Percentiles rank a stretch among this genome's conserved stretches.
Conservation (phyloP, 2,797 vertebrate species). For the Sphenopsis melanotis region DNA sequence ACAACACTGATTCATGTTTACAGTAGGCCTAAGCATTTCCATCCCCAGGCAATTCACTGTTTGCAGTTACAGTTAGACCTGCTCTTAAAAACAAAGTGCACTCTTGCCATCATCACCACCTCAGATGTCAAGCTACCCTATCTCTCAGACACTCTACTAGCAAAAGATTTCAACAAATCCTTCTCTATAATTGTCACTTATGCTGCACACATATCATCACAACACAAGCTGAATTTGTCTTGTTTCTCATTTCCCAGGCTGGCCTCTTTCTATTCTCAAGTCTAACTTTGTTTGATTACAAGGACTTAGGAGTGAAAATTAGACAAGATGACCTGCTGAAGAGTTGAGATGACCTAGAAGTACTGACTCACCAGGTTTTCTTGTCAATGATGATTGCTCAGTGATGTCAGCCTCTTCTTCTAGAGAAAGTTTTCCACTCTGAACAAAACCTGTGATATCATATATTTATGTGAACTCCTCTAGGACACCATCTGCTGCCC, state of each 20-base stretch:
- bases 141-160: not conserved
- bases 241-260: not conserved
- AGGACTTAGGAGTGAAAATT: not conserved
- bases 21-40: not conserved
- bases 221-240: not conserved
- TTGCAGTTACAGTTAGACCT: not conserved
- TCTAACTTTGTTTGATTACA: not conserved
- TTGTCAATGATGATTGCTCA: rapidly evolving
- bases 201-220: not conserved
- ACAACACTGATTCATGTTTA: not conserved
- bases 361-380: not conserved
- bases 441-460: not conserved
- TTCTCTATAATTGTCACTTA: not conserved
- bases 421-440: not conserved
- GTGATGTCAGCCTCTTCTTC: not conserved
- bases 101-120: not conserved
- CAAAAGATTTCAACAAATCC: not conserved
- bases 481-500: not conserved
- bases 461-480: not conserved
- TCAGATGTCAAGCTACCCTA: not conserved
- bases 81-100: not conserved
- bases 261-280: not conserved
- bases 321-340: not conserved
- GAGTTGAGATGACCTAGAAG: not conserved
- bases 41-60: not conserved